Evolutionary conservation across 2,888 invertebrate genomes (phyloP), one percentile per base, ranked within the genome.

Genomic region (Spodoptera picta): DNA sequence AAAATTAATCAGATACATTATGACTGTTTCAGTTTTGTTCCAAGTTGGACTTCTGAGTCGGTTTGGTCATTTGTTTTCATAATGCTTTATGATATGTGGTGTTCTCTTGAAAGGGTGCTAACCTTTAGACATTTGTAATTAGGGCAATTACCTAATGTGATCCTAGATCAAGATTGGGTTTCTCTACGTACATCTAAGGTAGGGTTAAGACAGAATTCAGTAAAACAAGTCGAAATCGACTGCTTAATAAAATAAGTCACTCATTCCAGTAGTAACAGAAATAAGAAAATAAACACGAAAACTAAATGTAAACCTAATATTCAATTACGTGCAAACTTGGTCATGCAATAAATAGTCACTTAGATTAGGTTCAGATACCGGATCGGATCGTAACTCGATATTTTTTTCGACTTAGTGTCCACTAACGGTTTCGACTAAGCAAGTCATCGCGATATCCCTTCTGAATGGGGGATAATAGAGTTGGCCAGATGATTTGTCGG

Each of bases 401-500:
- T 62, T 75, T 79, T 71, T 69, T 65, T 68, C 73, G 47, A 71
- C 63, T 75, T 80, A 79, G 71, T 74, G 79, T 79, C 79, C 79
- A 76, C 74, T 79, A 80, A 82, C 78, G 74, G 76, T 73, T 77
- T 80, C 75, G 63, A 77, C 70, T 70, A 79, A 81, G 84, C 85
- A 79, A 85, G 86, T 83, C 85, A 83, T 83, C 85, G 80, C 78
- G 73, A 83, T 85, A 80, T 78, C 78, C 80, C 81, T 73, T 58
- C 78, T 81, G 75, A 83, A 83, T 81, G 75, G 80, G 78, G 85
- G 80, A 90, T 92, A 92, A 92, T 91, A 89, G 91, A 92, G 90
- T 91, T 86, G 88, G 87, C 89, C 91, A 91, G 92, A 95, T 95
- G 95, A 95, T 95, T 95, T 95, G 95, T 94, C 92, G 93, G 92